A percentile compares a stretch with the other conserved stretches of the same genome.
Conservation (phyloP, 2,888 invertebrate species). For the Ophion costatus region DNA sequence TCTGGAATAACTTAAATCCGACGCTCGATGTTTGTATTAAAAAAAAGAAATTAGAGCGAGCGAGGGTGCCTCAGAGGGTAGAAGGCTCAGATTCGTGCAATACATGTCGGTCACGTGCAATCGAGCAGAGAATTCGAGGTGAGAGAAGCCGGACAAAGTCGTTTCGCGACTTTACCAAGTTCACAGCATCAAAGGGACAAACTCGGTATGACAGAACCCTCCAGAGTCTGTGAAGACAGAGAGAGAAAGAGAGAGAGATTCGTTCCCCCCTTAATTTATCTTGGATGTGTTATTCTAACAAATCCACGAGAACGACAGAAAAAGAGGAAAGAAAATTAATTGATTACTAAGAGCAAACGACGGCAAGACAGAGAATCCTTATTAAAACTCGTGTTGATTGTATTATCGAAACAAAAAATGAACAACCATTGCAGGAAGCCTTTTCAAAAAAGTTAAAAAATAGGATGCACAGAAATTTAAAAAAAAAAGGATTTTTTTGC, state of each 20-base stretch:
- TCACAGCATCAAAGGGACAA: conserved; percentile 64
- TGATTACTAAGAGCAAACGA: background rate
- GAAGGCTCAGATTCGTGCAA: conserved; percentile 5
- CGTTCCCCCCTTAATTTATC: conserved; percentile 27
- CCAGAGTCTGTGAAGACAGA: conserved; percentile 13
- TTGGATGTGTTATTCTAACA: conserved; percentile 18
- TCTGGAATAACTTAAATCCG: background rate
- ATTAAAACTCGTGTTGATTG: background rate
- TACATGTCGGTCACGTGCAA: conserved; percentile 26
- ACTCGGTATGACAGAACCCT: conserved; percentile 28
- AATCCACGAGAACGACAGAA: background rate
- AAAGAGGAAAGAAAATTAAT: conserved; percentile 6
- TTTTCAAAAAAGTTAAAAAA: background rate
- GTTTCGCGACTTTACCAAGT: conserved; percentile 46
- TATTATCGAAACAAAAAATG: background rate
- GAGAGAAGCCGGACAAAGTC: conserved; percentile 58
- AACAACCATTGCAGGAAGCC: background rate
- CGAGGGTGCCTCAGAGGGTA: background rate
- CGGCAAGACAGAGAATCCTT: background rate
- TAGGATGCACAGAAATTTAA: too few relatives aligned
- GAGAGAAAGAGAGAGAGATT: conserved; percentile 9
- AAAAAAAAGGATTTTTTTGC: too few relatives aligned
- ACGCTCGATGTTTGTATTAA: background rate
- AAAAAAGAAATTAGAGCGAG: background rate
- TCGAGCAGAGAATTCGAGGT: conserved; percentile 37